Evolutionary conservation across 2,888 invertebrate species (phyloP).

Genomic region (Heliothis peltigera): DNA sequence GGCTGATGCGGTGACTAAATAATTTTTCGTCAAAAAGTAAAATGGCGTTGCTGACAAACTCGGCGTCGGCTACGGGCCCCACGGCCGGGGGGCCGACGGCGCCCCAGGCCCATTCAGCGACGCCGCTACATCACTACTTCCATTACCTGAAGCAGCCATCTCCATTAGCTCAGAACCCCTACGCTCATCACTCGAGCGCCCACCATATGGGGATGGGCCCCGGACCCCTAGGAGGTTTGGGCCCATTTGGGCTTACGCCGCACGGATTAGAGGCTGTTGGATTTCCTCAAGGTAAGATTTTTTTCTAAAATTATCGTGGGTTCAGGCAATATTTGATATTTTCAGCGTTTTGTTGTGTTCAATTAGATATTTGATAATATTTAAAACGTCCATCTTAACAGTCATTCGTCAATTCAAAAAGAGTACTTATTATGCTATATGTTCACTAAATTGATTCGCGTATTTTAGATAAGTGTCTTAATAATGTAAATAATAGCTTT

Average conservation of each 20-base stretch:
- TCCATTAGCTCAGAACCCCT: slow-evolving; percentile 86
- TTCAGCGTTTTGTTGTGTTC: not conserved
- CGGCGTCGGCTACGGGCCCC: slow-evolving; percentile 80
- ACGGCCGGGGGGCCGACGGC: slow-evolving; percentile 80
- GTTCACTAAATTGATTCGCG: slow-evolving; percentile 2
- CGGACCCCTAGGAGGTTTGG: slow-evolving; percentile 86
- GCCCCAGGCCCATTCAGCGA: slow-evolving; percentile 87
- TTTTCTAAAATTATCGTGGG: not conserved
- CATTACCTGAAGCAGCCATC: slow-evolving; percentile 90
- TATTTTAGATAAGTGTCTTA: not conserved
- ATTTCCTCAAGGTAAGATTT: slow-evolving; percentile 85
- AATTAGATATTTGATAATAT: not conserved
- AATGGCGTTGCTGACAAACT: slow-evolving; percentile 87
- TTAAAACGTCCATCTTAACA: not conserved
- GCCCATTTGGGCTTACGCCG: slow-evolving; percentile 85
- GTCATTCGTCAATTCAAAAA: not conserved
- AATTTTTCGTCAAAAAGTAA: slow-evolving; percentile 61
- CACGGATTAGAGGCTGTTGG: slow-evolving; percentile 88
- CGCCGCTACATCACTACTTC: slow-evolving; percentile 89
- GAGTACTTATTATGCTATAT: not conserved
- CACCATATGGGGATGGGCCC: slow-evolving; percentile 90
- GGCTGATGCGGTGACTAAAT: slow-evolving; percentile 82
- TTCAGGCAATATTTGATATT: not conserved
- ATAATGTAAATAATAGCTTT: not conserved
- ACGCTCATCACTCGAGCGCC: slow-evolving; percentile 85